A percentile compares a stretch with the other conserved stretches of the same genome.
Conservation (phyloP, 2,888 invertebrate genomes). For the Petrolisthes cinctipes region DNA sequence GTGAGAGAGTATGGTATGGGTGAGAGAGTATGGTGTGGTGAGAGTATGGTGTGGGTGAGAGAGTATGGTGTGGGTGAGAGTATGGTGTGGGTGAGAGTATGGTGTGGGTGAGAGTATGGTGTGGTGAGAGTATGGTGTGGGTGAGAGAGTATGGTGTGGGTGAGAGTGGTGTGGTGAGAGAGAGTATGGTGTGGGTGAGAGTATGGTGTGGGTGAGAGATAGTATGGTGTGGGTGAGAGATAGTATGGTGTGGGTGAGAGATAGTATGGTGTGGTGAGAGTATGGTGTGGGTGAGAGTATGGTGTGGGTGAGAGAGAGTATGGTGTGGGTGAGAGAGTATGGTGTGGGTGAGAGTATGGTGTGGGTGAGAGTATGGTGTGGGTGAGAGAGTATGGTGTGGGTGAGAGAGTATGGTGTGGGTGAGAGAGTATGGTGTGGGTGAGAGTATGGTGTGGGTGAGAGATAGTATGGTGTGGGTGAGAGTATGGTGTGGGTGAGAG, state of each 20-base stretch:
- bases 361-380: too few relatives aligned
- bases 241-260: not conserved
- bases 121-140: not conserved
- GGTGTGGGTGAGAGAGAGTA: too few relatives aligned
- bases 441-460: not conserved
- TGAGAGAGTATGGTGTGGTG: not conserved
- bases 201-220: not conserved
- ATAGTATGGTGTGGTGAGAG: not conserved
- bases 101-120: not conserved
- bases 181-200: not conserved
- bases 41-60: not conserved
- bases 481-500: not conserved
- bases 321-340: too few relatives aligned
- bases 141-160: not conserved
- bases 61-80: not conserved
- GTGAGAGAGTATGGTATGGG: not conserved
- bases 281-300: not conserved
- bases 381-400: not conserved
- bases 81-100: not conserved
- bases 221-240: not conserved
- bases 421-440: not conserved
- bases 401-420: not conserved
- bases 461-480: not conserved
- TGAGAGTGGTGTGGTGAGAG: not conserved
- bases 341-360: not conserved